Conservation (phyloP, 1,140 invertebrate species). For the Listronotus bonariensis region DNA sequence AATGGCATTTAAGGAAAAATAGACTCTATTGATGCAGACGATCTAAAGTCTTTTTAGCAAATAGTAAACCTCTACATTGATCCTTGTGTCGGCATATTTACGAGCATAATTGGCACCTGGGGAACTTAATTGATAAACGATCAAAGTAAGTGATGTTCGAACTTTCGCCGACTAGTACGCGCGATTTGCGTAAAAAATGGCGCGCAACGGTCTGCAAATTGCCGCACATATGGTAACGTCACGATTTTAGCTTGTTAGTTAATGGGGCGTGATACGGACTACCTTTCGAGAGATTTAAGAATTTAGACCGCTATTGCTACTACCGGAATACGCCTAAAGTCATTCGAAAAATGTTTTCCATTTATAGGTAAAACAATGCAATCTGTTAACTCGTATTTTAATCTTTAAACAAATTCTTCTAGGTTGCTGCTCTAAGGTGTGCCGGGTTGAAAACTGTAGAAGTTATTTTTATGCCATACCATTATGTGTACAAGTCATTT, state of each 20-base stretch:
- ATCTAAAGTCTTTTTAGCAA: background rate
- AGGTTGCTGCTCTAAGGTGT: too few species aligned
- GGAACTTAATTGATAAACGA: conserved; percentile 31
- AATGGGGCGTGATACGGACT: conserved; percentile 32
- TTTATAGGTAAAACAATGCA: too few species aligned
- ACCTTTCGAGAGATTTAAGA: conserved; percentile 24
- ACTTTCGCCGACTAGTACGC: conserved; percentile 27
- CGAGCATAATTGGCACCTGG: conserved; percentile 24
- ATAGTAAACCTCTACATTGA: conserved; percentile 1
- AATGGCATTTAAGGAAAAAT: too few species aligned
- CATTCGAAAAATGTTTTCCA: conserved; percentile 1
- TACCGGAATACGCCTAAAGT: conserved; percentile 25
- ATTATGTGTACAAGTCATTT: too few species aligned
- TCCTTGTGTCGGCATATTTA: background rate
- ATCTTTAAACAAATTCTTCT: too few species aligned
- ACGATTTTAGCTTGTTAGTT: conserved; percentile 36
- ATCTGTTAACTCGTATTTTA: too few species aligned
- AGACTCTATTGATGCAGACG: background rate
- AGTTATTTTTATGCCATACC: too few species aligned
- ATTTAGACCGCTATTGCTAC: conserved; percentile 22
- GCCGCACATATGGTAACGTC: conserved; percentile 33
- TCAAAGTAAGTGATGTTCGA: conserved; percentile 30
- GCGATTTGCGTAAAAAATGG: conserved; percentile 32
- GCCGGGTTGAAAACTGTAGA: too few species aligned
- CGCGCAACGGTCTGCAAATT: conserved; percentile 32